Evolutionary conservation across 2,113 vertebrate species (phyloP), one percentile per base, ranked within the genome.

Genomic region (Carassius gibelio): DNA sequence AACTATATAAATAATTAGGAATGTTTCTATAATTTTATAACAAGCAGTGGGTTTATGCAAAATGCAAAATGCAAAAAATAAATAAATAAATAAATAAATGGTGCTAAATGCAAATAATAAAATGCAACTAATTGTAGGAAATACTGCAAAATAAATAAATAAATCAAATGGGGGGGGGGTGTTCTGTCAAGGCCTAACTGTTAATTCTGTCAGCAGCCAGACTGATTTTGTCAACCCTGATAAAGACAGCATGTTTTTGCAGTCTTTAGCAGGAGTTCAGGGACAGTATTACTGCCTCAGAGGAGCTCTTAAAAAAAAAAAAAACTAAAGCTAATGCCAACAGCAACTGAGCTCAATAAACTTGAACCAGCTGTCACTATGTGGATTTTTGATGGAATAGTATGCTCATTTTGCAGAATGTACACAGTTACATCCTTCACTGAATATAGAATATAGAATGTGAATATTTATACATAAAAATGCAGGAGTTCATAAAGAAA

Each of bases 211-310:
- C 64, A 85, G 50, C 14, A 36, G 75, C 36, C 15, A 71, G 61
- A 71, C 42, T n/a, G 17, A 15, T 66, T 69, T 84, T 55, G 11
- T 42, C 77, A 80, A 19, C 77, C 62, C 21, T 64, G 59, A 80
- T 45, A 42, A 42, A 80, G 59, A 61, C 77, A 61, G 7, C n/a
- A 14, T 68, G 26, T 64, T 38, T 72, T 62, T 52, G 62, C 15
- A 21, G 38, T 66, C 26, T 76, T 75, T 45, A 75, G 45, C 42
- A 76, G 42, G 10, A 17, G 21, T 36, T 30, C 34, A 45, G 50
- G 75, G 84, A 71, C 34, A 57, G 17, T 38, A 23, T 19, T 68
- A 23, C 13, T n/a, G 61, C 8, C 21, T 69, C 11, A 59, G 38
- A 45, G 36, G 1, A 30, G 14, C 42, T 50, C 23, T 80, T 57